phyloP scores from a whole-genome alignment of 2,888 invertebrate genomes.

The Odontothrips loti region DNA sequence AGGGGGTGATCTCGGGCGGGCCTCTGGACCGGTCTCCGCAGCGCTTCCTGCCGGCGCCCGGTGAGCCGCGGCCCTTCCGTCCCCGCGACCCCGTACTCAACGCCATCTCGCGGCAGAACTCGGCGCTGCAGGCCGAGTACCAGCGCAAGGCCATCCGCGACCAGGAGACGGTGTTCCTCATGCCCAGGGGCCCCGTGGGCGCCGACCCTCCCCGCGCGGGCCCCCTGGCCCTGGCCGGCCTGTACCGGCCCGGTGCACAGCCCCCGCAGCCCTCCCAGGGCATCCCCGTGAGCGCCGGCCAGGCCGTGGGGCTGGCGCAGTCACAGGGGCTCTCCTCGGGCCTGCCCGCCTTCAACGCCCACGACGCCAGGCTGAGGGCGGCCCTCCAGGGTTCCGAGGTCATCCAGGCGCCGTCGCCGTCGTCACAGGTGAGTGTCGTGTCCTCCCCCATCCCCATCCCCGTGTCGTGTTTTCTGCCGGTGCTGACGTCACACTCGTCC shows the following conservation, averaged over 20 bases:
- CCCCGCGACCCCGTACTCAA: conserved; percentile 12
- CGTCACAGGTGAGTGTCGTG: not conserved
- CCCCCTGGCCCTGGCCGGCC: conserved; percentile 18
- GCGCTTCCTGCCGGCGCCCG: not conserved
- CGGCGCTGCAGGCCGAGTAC: conserved; percentile 21
- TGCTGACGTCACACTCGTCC: not conserved
- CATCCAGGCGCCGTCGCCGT: not conserved
- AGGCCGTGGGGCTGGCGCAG: not conserved
- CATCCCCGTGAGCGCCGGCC: not conserved
- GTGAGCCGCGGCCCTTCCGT: conserved; percentile 9
- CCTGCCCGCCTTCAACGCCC: not conserved
- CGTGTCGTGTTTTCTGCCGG: not conserved
- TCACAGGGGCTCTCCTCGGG: not conserved
- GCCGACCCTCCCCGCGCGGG: conserved; percentile 3
- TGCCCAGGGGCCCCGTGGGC: conserved; percentile 5
- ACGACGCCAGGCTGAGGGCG: not conserved
- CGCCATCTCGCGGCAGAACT: conserved; percentile 21
- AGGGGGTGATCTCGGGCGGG: not conserved
- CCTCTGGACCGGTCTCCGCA: not conserved
- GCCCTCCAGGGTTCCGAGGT: not conserved
- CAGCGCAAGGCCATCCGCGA: conserved; percentile 16
- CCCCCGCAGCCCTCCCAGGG: not conserved
- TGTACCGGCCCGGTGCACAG: not conserved
- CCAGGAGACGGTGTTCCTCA: conserved; percentile 19
- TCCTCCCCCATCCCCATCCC: not conserved